Percentiles rank a stretch among this genome's conserved stretches.
phyloP scores from a whole-genome alignment of 2,113 vertebrate genomes.

The human (Homo sapiens) region DNA sequence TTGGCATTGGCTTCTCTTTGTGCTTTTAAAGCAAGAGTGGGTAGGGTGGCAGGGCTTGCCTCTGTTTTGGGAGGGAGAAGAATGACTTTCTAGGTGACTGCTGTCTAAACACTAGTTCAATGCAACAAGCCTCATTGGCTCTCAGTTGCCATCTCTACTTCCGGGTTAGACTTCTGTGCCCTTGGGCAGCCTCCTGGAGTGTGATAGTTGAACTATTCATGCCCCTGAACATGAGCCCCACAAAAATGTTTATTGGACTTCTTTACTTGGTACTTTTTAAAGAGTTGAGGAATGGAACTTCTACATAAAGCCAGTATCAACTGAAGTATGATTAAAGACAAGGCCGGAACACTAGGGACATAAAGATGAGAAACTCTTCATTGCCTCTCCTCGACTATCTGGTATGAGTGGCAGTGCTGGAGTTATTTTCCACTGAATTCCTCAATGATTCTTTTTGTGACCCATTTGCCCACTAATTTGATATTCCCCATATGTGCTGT shows the following conservation, averaged over 20 bases:
- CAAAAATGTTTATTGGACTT: too few species aligned
- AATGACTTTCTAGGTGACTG: neutral
- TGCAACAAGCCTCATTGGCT: fast-evolving
- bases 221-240: fast-evolving
- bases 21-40: neutral
- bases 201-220: fast-evolving
- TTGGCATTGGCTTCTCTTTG: fast-evolving
- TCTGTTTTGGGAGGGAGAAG: neutral
- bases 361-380: neutral
- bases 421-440: neutral
- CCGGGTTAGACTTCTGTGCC: fast-evolving
- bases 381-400: neutral
- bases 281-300: neutral
- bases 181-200: neutral
- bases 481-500: fast-evolving
- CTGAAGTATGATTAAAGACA: neutral
- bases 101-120: neutral
- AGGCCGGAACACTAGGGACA: fast-evolving
- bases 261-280: neutral
- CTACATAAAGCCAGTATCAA: fast-evolving
- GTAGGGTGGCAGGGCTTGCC: neutral
- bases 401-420: fast-evolving
- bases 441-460: fast-evolving
- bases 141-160: fast-evolving
- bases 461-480: too few species aligned